A percentile compares a stretch with the other conserved stretches of the same genome.
Conservation (phyloP, 2,113 vertebrate species). For the Dicrurus megarhynchus region DNA sequence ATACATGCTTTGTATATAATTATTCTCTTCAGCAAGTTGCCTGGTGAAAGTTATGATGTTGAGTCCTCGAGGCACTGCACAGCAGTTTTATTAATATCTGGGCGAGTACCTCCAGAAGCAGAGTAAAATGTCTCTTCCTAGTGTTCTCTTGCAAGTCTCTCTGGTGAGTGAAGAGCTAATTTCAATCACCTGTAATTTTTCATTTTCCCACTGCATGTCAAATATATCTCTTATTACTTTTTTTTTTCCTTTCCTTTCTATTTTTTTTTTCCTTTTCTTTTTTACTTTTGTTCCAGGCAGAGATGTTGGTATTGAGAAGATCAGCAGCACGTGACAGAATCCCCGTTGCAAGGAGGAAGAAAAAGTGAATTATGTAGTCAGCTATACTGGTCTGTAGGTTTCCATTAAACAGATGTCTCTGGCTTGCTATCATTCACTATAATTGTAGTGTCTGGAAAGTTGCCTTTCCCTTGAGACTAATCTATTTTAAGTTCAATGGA, state of each 20-base stretch:
- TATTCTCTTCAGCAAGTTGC: background rate
- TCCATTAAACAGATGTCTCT: constrained; percentile 71
- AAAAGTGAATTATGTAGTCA: constrained; percentile 57
- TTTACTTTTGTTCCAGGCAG: background rate
- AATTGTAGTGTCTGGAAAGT: constrained; percentile 76
- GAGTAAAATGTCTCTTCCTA: background rate
- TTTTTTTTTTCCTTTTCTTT: background rate
- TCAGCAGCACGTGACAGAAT: constrained; percentile 4
- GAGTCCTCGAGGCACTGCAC: background rate
- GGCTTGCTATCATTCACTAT: constrained; percentile 70
- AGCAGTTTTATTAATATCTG: background rate
- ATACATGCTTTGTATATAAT: constrained; percentile 36
- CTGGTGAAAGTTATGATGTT: background rate
- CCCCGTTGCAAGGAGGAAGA: background rate
- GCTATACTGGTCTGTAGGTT: constrained; percentile 42
- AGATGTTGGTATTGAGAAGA: background rate
- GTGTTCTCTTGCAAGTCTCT: background rate
- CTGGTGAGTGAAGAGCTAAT: background rate
- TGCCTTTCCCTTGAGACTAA: constrained; percentile 72
- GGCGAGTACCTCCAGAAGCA: background rate
- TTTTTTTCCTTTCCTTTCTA: background rate
- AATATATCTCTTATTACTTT: background rate
- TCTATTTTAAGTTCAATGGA: constrained; percentile 79
- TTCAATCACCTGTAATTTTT: background rate
- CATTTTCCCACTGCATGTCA: background rate